Percentiles rank a stretch among this genome's conserved stretches.
Conservation (phyloP, 2,888 invertebrate species). For the Miltochrista miniata region DNA sequence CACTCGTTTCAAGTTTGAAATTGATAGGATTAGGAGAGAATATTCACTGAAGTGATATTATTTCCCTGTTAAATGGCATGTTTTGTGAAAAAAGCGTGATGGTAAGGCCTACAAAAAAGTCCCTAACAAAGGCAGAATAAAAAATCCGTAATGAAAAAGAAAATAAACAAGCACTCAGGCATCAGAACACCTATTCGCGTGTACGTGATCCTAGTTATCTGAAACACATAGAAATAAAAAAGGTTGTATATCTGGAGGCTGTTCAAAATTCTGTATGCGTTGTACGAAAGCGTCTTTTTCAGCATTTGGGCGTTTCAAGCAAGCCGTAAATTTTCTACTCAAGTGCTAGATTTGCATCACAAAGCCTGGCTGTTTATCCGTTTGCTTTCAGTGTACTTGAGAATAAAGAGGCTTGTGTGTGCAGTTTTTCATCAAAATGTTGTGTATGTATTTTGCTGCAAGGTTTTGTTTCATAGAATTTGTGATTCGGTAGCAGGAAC, state of each 20-base stretch:
- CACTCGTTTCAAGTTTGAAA: constrained; percentile 11
- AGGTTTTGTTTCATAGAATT: too few species aligned
- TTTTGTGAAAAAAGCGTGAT: too few species aligned
- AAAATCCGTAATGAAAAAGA: too few species aligned
- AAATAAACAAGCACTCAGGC: not conserved
- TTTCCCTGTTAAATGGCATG: not conserved
- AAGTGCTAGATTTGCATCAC: constrained; percentile 50
- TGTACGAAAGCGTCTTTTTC: constrained; percentile 44
- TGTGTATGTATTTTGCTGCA: not conserved
- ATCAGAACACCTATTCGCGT: constrained; percentile 14
- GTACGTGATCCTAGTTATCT: constrained; percentile 29
- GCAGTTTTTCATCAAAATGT: constrained; percentile 35
- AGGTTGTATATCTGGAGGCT: constrained; percentile 14
- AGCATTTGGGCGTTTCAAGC: constrained; percentile 34
- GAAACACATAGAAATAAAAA: constrained; percentile 34
- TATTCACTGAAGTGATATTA: not conserved
- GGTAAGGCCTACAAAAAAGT: too few species aligned
- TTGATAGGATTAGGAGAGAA: not conserved
- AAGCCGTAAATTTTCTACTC: constrained; percentile 43
- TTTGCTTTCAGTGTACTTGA: constrained; percentile 17
- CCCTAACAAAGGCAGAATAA: too few species aligned
- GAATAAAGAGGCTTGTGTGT: constrained; percentile 25
- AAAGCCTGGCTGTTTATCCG: constrained; percentile 38
- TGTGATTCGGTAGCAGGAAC: too few species aligned
- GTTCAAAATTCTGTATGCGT: constrained; percentile 43